These are phyloP conservation scores for Blennius ocellaris DNA, from an alignment of 2,113 vertebrate genomes.

Conservation along the genomic window DNA sequence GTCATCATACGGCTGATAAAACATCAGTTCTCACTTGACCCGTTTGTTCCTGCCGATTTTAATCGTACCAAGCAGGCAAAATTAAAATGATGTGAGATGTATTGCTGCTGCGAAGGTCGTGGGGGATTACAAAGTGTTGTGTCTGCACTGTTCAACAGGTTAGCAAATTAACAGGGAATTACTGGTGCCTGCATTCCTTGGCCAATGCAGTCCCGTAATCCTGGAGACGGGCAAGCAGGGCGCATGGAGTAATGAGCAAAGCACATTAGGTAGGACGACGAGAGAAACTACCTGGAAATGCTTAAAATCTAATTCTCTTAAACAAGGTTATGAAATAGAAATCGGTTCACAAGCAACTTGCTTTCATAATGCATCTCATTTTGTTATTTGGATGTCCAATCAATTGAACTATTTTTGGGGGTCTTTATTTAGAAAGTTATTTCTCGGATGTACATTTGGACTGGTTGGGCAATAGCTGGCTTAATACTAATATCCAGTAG, in stretches of 20 bases:
- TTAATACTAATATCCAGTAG: too few species aligned
- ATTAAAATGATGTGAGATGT: constrained; percentile 30
- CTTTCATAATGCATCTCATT: not conserved
- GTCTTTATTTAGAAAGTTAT: not conserved
- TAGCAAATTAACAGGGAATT: constrained; percentile 85
- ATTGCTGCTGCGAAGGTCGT: constrained; percentile 45
- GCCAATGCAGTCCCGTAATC: constrained; percentile 64
- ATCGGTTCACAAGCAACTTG: too few species aligned
- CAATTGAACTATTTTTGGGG: not conserved
- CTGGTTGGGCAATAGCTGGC: too few species aligned
- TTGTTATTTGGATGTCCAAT: not conserved
- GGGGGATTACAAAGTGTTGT: constrained; percentile 63
- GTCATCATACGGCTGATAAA: not conserved
- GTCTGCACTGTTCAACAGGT: constrained; percentile 79
- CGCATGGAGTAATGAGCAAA: constrained; percentile 43
- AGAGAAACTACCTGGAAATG: constrained; percentile 5
- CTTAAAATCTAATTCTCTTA: constrained; percentile 8
- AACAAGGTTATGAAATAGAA: not conserved
- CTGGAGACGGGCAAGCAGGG: constrained; percentile 61
- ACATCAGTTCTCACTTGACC: not conserved
- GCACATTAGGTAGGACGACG: constrained; percentile 23
- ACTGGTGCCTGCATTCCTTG: constrained; percentile 78
- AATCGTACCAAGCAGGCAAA: constrained; percentile 32
- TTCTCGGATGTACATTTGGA: not conserved
- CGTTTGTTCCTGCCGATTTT: constrained; percentile 18